Percentiles rank a stretch among this genome's conserved stretches.
Evolutionary conservation across 2,113 vertebrate species (phyloP).

Genomic region (Oncorhynchus kisutch): DNA sequence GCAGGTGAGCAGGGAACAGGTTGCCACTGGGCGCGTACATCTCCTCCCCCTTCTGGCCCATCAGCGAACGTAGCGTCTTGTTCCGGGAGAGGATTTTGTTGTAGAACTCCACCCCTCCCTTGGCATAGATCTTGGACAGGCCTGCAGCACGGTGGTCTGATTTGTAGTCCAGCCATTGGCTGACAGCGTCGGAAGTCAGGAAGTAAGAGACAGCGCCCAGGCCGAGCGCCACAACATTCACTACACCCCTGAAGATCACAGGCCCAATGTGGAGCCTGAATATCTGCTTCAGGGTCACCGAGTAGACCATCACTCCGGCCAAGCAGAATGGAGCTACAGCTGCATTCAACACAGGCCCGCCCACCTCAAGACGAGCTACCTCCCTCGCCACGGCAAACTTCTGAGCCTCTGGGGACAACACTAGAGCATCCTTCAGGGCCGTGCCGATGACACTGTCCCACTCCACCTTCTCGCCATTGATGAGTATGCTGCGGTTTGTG

Average conservation of each 20-base stretch:
- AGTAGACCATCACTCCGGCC: constrained; percentile 77
- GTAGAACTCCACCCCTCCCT: constrained; percentile 91
- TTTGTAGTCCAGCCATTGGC: constrained; percentile 78
- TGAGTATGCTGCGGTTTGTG: constrained; percentile 73
- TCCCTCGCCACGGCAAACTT: constrained; percentile 90
- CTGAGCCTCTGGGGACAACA: constrained; percentile 80
- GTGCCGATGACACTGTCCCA: constrained; percentile 78
- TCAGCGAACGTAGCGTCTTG: constrained; percentile 77
- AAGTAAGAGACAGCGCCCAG: constrained; percentile 76
- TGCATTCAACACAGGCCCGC: constrained; percentile 72
- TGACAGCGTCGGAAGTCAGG: constrained; percentile 75
- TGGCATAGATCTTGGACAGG: constrained; percentile 79
- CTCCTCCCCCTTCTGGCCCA: constrained; percentile 81
- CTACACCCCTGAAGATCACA: constrained; percentile 62
- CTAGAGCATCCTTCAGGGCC: constrained; percentile 78
- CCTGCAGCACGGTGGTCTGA: constrained; percentile 77
- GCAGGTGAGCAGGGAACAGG: constrained; percentile 79
- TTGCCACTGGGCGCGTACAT: constrained; percentile 87
- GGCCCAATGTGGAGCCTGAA: constrained; percentile 78
- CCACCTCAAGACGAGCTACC: constrained; percentile 73
- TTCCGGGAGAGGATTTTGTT: constrained; percentile 86
- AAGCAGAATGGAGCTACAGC: constrained; percentile 80
- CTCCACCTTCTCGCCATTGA: constrained; percentile 78
- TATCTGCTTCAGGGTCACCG: constrained; percentile 76
- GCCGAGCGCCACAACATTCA: constrained; percentile 69